Percentiles rank a stretch among this genome's conserved stretches.
These are phyloP conservation scores for Hycleus phaleratus DNA, from an alignment of 1,140 invertebrate genomes.

Conservation along the genomic window DNA sequence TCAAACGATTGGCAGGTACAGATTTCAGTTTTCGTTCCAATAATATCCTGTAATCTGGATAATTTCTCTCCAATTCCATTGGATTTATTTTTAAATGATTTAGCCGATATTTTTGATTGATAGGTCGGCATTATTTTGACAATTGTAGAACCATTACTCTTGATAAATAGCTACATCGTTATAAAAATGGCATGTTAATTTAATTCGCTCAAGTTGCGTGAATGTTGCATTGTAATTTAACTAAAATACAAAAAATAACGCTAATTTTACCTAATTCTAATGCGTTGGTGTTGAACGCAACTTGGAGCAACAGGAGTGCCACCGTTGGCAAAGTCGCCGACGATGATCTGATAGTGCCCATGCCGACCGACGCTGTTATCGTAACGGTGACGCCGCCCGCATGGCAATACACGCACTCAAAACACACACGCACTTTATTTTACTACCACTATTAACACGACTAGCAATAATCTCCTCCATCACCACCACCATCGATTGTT, in stretches of 20 bases:
- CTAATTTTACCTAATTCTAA: constrained; percentile 16
- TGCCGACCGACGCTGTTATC: constrained; percentile 24
- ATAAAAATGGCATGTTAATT: constrained; percentile 15
- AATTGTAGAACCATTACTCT: no score
- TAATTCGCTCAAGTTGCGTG: constrained; percentile 8
- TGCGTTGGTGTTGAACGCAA: constrained; percentile 1
- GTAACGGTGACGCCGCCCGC: constrained; percentile 3
- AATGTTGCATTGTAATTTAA: background rate
- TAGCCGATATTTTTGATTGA: no score
- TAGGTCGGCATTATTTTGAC: no score
- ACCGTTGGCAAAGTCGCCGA: background rate
- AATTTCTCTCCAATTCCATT: no score
- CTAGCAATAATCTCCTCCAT: no score
- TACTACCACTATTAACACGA: no score
- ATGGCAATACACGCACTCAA: constrained; percentile 18
- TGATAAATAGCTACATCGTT: background rate
- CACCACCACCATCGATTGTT: background rate
- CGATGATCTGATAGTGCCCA: constrained; percentile 24
- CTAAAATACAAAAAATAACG: no score
- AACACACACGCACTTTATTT: constrained; percentile 11
- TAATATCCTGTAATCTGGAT: no score
- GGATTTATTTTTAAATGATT: no score
- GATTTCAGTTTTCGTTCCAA: no score
- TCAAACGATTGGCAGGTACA: no score
- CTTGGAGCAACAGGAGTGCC: constrained; percentile 11